These are phyloP conservation scores for Meandrusa payeni DNA, from an alignment of 2,888 invertebrate genomes.

Conservation along the genomic window DNA sequence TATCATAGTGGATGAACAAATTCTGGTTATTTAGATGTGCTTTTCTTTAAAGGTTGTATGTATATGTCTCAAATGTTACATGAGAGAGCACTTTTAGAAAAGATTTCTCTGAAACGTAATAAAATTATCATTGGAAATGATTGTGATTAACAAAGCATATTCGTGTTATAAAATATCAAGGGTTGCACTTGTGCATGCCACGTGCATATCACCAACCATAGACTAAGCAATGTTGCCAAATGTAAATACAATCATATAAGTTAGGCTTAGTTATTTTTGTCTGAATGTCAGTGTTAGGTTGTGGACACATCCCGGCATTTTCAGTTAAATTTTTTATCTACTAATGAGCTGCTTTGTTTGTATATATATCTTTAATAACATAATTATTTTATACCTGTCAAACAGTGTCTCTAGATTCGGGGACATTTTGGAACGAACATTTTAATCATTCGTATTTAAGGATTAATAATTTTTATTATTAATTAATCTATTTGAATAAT, in stretches of 20 bases:
- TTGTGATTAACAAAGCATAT: slow-evolving; percentile 62
- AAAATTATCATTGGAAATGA: slow-evolving; percentile 55
- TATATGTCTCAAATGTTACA: slow-evolving; percentile 19
- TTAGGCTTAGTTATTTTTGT: slow-evolving; percentile 45
- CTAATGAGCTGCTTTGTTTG: slow-evolving; percentile 16
- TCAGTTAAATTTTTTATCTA: slow-evolving; percentile 3
- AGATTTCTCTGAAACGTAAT: slow-evolving; percentile 25
- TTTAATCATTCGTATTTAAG: no score
- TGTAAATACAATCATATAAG: slow-evolving; percentile 56
- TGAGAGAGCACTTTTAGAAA: slow-evolving; percentile 23
- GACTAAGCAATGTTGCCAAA: slow-evolving; percentile 76
- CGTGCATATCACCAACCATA: slow-evolving; percentile 73
- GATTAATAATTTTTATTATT: no score
- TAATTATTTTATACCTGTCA: slow-evolving; percentile 10
- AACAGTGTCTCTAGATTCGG: no score
- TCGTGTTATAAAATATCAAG: slow-evolving; percentile 56
- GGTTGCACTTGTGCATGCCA: slow-evolving; percentile 56
- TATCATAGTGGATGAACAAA: not conserved
- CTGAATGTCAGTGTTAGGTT: slow-evolving; percentile 54
- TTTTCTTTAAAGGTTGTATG: slow-evolving; percentile 17
- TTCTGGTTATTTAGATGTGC: not conserved
- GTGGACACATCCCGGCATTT: slow-evolving; percentile 46
- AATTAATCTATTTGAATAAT: no score
- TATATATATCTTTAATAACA: slow-evolving; percentile 21
- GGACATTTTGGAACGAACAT: slow-evolving; percentile 5